Conservation (phyloP, 2,888 invertebrate species). For the Thereva unica region DNA sequence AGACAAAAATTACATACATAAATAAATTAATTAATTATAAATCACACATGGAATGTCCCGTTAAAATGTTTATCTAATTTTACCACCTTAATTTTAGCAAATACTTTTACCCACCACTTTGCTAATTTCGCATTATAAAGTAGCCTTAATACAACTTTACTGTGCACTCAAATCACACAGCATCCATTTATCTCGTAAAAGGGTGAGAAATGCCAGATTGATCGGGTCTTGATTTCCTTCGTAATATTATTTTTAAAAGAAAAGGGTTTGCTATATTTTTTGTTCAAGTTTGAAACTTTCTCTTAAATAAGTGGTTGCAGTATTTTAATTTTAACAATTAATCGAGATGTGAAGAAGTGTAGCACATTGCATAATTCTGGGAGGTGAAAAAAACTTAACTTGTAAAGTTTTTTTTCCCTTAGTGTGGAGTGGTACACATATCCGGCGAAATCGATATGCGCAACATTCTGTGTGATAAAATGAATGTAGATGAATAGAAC, state of each 20-base stretch:
- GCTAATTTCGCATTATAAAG: too few relatives aligned
- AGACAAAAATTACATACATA: too few relatives aligned
- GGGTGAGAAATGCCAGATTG: constrained; percentile 42
- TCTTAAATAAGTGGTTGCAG: background rate
- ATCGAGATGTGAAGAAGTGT: constrained; percentile 20
- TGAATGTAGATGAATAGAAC: constrained; percentile 26
- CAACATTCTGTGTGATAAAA: constrained; percentile 29
- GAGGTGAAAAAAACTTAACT: background rate
- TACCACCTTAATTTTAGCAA: too few relatives aligned
- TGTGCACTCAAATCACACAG: constrained; percentile 18
- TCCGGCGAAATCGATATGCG: constrained; percentile 30
- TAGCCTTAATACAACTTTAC: too few relatives aligned
- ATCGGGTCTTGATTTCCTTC: constrained; percentile 40
- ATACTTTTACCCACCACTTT: too few relatives aligned
- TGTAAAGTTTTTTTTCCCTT: constrained; percentile 17
- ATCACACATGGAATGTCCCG: too few relatives aligned
- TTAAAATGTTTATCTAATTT: too few relatives aligned
- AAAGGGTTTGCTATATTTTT: constrained; percentile 27
- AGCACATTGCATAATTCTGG: constrained; percentile 29
- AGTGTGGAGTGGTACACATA: constrained; percentile 20
- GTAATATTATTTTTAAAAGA: constrained; percentile 32
- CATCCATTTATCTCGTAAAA: constrained; percentile 36
- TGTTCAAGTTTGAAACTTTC: background rate
- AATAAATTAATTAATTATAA: too few relatives aligned
- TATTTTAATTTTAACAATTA: constrained; percentile 5